phyloP scores from a whole-genome alignment of 37 sponge, comb jelly and placozoan genomes.

The Ephydatia muelleri region DNA sequence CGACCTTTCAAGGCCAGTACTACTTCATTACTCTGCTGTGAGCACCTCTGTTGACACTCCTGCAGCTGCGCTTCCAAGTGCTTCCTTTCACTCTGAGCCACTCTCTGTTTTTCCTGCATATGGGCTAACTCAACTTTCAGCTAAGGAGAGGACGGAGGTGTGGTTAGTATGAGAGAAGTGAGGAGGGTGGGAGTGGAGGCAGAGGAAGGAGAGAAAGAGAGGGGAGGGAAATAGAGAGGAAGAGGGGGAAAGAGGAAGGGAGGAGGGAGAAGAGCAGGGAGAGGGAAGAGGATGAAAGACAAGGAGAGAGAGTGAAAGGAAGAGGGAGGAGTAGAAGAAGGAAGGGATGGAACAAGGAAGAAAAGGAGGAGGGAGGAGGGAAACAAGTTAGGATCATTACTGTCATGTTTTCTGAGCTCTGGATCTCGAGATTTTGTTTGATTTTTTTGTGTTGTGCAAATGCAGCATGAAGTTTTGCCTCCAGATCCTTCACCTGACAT shows the following conservation, averaged over 20 bases:
- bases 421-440: not conserved
- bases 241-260: not conserved
- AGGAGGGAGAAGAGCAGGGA: not conserved
- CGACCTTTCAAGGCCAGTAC: conserved; percentile 39
- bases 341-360: not conserved
- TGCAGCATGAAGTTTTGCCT: not conserved
- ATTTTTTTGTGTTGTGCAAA: not conserved
- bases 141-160: not conserved
- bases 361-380: not conserved
- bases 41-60: not conserved
- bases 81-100: conserved; percentile 2
- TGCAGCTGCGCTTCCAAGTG: not conserved
- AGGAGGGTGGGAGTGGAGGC: too few species aligned
- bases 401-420: conserved; percentile 24
- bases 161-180: not conserved
- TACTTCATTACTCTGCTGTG: conserved; percentile 3
- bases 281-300: not conserved
- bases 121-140: not conserved
- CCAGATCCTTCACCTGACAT: not conserved
- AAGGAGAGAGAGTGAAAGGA: not conserved
- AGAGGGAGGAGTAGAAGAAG: not conserved
- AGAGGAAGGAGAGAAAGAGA: conserved; percentile 5
- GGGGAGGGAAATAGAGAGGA: not conserved
- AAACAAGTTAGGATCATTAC: not conserved
- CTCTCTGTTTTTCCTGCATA: not conserved